These are phyloP conservation scores for Apocheima hispidaria DNA, from an alignment of 2,888 invertebrate species.

Conservation along the genomic window DNA sequence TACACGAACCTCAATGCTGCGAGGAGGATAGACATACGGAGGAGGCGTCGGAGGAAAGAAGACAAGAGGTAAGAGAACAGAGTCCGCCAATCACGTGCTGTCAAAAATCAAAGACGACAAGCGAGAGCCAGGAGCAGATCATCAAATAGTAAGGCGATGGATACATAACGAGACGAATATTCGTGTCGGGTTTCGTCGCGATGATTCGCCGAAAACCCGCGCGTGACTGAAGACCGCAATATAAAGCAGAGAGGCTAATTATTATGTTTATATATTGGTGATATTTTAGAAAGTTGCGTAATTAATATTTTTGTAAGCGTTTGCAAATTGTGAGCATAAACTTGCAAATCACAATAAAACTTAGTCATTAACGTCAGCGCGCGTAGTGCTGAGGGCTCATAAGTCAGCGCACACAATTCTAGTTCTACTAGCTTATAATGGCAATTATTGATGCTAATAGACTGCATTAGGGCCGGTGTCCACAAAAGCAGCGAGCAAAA, in stretches of 20 bases:
- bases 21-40: constrained; percentile 44
- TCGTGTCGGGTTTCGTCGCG: not conserved
- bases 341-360: too few relatives aligned
- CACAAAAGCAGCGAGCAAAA: not conserved
- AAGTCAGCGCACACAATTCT: not conserved
- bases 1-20: constrained; percentile 52
- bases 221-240: not conserved
- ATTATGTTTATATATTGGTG: not conserved
- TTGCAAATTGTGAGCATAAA: too few relatives aligned
- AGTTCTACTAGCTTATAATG: too few relatives aligned
- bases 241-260: not conserved
- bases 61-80: constrained; percentile 59
- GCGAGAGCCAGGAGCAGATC: constrained; percentile 78
- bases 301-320: too few relatives aligned
- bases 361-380: too few relatives aligned
- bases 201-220: not conserved
- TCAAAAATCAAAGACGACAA: constrained; percentile 56
- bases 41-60: constrained; percentile 39
- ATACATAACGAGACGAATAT: not conserved
- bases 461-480: not conserved
- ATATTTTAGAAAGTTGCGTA: not conserved
- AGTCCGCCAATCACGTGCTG: constrained; percentile 78
- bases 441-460: not conserved
- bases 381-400: not conserved
- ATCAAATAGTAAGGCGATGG: constrained; percentile 41